Evolutionary conservation across 2,797 vertebrate genomes (phyloP).

Genomic region (Eulemur coronatus): DNA sequence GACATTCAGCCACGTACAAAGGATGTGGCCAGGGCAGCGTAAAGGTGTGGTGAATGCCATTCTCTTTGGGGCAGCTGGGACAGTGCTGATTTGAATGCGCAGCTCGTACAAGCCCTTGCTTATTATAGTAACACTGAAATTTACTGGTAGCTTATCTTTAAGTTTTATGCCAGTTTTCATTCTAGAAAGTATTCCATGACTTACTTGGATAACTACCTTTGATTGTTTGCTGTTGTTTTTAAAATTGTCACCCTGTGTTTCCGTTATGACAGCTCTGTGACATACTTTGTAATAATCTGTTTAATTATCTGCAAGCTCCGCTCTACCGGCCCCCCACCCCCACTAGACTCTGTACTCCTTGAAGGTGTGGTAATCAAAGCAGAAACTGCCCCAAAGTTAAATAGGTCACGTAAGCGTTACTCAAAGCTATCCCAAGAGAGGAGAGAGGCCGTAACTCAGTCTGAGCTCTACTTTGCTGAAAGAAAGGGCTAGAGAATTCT

Average conservation of each 20-base stretch:
- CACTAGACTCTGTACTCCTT: not conserved
- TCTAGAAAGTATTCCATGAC: not conserved
- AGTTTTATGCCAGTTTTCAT: not conserved
- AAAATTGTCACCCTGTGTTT: not conserved
- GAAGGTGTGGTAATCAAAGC: not conserved
- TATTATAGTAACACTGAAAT: not conserved
- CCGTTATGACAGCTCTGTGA: not conserved
- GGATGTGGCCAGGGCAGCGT: not conserved
- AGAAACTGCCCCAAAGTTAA: not conserved
- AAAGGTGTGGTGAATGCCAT: not conserved
- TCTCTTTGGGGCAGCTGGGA: not conserved
- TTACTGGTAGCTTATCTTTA: not conserved
- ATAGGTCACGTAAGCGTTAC: not conserved
- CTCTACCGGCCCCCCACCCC: accelerated
- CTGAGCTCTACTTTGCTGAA: not conserved
- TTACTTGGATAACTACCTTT: not conserved
- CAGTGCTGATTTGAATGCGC: not conserved
- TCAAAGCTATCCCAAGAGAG: not conserved
- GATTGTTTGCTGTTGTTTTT: not conserved
- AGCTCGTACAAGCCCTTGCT: not conserved
- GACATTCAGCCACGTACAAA: not conserved
- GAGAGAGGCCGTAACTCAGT: not conserved
- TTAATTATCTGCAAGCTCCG: not conserved
- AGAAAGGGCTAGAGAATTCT: not conserved
- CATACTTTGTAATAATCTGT: not conserved